Evolutionary conservation across 53 echinoderm and acorn worm genomes (phyloP), one percentile per base, ranked within the genome.

Genomic region (Paelopatides confundens): DNA sequence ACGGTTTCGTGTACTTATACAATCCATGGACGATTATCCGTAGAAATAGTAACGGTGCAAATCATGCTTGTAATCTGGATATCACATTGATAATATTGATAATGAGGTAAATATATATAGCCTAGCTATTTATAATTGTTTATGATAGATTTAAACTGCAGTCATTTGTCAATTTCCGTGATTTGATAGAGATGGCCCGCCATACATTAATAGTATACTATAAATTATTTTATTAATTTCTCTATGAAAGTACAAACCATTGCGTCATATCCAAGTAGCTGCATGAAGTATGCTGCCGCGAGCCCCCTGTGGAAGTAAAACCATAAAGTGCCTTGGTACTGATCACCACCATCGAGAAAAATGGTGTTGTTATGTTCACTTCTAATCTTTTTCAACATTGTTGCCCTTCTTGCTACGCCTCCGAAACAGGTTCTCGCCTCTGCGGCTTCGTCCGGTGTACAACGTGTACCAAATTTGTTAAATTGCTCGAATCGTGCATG

Each of bases 311-410:
- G 94, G 1, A 81, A 90, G 27, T 94, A 93, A 49, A 94, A 96
- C 96, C 96, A 96, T 28, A 93, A 82, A 5, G 96, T 96, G 0
- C 94, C 96, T 51, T 96, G 96, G 78, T 86, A 96, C 40, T 86
- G 87, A 69, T 96, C 96, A 13, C 96, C 96, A 0, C 89, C 96
- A 35, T 96, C 96, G 15, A 96, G 83, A 1, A 96, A 76, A 12
- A 96, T 21, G 5, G 89, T 89, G 51, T 93, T 93, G 1, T 90
- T 40, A 9, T 62, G 24, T 31, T 86, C 38, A 4, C 62, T 63
- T 28, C 88, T 74, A 38, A 94, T 69, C 50, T 94, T 65, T 15
- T 88, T 64, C 12, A 96, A 49, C 34, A 65, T 87, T 21, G 94
- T 82, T 6, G 46, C 89, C 47, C 93, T 66, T 18, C 96, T 70